Base-by-base conservation (phyloP, 2,113 vertebrate genomes). In the Carlito syrichta region DNA sequence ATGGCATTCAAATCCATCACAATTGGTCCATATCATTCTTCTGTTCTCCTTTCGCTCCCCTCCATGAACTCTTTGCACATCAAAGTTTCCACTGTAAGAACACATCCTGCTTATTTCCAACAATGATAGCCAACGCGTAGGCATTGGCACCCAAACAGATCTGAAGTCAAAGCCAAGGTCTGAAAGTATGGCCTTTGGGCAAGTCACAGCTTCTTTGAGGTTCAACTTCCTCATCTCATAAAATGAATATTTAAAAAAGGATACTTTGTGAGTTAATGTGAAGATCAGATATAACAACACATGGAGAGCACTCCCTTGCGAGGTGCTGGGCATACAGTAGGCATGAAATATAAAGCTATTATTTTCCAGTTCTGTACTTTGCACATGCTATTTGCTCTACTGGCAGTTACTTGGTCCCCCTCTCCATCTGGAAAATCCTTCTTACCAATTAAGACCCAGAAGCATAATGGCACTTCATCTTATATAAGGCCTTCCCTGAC, bases 191-290 rank as follows among this genome's bases (percentile, higher is more conserved):
- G 85, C 71, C 71, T 92, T 35, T 91, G 66, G 91, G 85, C 76
- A 97, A 97, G 66, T 95, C 71, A 76, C 32, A 92, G 71, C 81
- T 93, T 97, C 84, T 89, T 12, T 84, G n/a, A 96, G 69, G 62
- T 25, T 95, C 45, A 83, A 94, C 43, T 95, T 96, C 92, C 84
- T 97, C 88, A 68, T 94, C 68, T 87, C 87, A 4, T 95, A 95
- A 97, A 97, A 63, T 4, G 13, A 52, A 27, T 43, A 86, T 58
- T n/a, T n/a, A n/a, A 66, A 50, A 38, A 81, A 91, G 73, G 12
- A 50, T 74, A 86, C 54, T 32, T 96, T 66, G 43, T 78, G 56
- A 96, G 45, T 62, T 85, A 97, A 78, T 20, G 32, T 25, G 12
- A 97, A 79, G 84, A 89, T 71, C 11, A 91, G 52, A 96, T 76